A percentile compares a stretch with the other conserved stretches of the same genome.
Conservation (phyloP, 1,140 invertebrate genomes). For the Babylonia areolata region DNA sequence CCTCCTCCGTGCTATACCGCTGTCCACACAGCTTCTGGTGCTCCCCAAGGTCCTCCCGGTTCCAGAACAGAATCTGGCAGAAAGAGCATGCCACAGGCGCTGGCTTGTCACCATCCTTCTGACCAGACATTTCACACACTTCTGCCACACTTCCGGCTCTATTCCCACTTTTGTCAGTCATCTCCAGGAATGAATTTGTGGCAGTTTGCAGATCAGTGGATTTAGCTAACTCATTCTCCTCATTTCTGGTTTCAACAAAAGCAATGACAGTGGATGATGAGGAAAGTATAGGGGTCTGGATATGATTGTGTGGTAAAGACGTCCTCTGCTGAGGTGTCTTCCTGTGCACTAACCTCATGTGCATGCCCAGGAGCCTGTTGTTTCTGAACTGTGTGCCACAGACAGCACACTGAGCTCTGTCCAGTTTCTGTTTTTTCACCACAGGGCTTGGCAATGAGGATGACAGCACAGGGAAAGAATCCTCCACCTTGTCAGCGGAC, state of each 20-base stretch:
- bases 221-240: neutral
- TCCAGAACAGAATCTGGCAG: slow-evolving; percentile 38
- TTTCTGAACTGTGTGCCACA: slow-evolving; percentile 34
- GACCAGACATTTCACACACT: neutral
- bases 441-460: neutral
- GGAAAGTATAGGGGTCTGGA: neutral
- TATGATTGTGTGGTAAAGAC: neutral
- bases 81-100: slow-evolving; percentile 12
- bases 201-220: neutral
- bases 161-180: neutral
- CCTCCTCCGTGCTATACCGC: neutral
- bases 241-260: neutral
- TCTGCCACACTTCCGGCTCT: neutral
- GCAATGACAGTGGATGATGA: neutral
- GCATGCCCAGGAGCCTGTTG: slow-evolving; percentile 24
- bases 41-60: neutral
- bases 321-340: neutral
- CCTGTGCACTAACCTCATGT: slow-evolving; percentile 33
- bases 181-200: neutral
- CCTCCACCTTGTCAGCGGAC: neutral
- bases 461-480: neutral
- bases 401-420: neutral
- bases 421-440: neutral
- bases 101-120: neutral
- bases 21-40: slow-evolving; percentile 30